phyloP scores from a whole-genome alignment of 37 sponge, comb jelly and placozoan species.

The Aplysina aerophoba region DNA sequence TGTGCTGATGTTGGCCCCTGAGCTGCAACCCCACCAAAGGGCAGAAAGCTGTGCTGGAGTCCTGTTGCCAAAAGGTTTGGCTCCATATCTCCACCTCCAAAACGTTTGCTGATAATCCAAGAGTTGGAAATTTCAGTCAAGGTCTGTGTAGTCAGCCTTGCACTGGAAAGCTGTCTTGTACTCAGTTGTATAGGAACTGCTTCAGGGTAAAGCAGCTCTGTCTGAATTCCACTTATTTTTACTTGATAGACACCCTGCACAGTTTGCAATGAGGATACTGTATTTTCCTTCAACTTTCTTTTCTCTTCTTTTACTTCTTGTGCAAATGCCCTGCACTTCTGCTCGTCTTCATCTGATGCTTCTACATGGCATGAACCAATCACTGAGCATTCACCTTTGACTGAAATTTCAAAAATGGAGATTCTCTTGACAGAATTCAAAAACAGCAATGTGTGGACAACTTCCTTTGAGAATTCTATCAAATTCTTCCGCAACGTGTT shows the following conservation, averaged over 20 bases:
- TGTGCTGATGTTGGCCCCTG: neutral
- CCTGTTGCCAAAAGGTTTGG: neutral
- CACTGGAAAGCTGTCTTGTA: neutral
- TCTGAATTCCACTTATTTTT: too few species aligned
- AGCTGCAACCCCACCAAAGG: slow-evolving; percentile 70
- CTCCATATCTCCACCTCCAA: slow-evolving; percentile 9
- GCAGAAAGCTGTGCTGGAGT: slow-evolving; percentile 16
- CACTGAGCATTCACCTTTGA: slow-evolving; percentile 30
- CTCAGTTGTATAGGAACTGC: neutral
- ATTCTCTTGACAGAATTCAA: slow-evolving; percentile 58
- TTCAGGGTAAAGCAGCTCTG: too few species aligned
- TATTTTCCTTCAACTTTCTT: too few species aligned
- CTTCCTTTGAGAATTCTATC: neutral
- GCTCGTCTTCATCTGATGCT: neutral
- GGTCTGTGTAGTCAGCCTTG: neutral
- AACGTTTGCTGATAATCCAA: slow-evolving; percentile 40
- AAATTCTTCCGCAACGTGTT: slow-evolving; percentile 24
- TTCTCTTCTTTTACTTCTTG: neutral
- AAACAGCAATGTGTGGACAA: slow-evolving; percentile 48
- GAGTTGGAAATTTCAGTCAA: neutral
- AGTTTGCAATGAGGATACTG: too few species aligned
- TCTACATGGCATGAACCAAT: neutral
- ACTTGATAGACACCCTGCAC: slow-evolving; percentile 4
- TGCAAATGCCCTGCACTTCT: neutral
- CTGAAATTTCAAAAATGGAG: slow-evolving; percentile 61